phyloP scores from a whole-genome alignment of 23 tunicate genomes.

The Corella eumyota region DNA sequence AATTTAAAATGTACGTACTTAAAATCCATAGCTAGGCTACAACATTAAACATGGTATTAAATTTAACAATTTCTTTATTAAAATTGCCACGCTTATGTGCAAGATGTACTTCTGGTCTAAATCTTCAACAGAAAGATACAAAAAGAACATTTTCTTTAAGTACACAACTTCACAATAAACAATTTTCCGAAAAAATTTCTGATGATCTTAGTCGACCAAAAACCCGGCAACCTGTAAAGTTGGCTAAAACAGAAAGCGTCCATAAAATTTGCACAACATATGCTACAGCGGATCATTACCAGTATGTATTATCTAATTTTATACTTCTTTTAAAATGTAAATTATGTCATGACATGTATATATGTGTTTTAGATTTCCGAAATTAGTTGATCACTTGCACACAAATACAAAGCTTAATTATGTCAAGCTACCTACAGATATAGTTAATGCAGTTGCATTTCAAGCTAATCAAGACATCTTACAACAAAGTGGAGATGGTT shows the following conservation, averaged over 20 bases:
- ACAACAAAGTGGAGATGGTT: conserved; percentile 9
- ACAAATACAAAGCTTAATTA: neutral
- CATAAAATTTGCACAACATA: conserved; percentile 11
- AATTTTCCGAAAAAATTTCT: too few species aligned
- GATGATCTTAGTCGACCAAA: too few species aligned
- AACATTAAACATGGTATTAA: too few species aligned
- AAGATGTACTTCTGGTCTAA: too few species aligned
- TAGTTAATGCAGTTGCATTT: conserved; percentile 9
- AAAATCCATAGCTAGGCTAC: too few species aligned
- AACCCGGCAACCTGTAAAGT: conserved; percentile 7
- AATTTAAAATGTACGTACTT: too few species aligned
- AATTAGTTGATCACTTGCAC: neutral
- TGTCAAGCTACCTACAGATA: conserved; percentile 14
- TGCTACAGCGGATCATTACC: conserved; percentile 43
- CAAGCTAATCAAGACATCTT: conserved; percentile 3
- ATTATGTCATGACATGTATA: too few species aligned
- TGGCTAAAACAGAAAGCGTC: neutral
- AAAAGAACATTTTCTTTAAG: too few species aligned
- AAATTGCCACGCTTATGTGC: too few species aligned
- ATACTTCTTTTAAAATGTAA: neutral
- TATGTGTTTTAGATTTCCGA: conserved; percentile 1
- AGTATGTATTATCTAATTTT: neutral
- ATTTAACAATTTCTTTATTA: too few species aligned
- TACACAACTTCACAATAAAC: too few species aligned
- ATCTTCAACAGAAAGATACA: too few species aligned